These are phyloP conservation scores for Xiphias gladius DNA, from an alignment of 2,113 vertebrate genomes.

Conservation along the genomic window DNA sequence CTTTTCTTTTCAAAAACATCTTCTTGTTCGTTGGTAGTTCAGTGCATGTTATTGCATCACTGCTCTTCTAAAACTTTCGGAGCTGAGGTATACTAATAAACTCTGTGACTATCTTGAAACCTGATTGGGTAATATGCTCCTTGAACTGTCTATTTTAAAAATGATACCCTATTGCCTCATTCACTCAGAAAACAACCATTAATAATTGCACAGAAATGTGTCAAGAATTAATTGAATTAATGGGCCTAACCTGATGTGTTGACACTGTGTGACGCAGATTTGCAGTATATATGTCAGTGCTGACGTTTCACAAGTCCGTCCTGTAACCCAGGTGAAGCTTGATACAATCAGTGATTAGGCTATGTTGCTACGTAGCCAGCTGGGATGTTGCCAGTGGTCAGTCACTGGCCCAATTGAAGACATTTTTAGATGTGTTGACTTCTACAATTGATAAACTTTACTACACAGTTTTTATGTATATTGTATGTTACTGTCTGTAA, in stretches of 20 bases:
- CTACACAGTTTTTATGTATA: neutral
- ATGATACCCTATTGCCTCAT: neutral
- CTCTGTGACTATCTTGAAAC: neutral
- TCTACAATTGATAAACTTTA: conserved; percentile 13
- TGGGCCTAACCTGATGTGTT: neutral
- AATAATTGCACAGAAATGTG: neutral
- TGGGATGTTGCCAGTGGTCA: conserved; percentile 34
- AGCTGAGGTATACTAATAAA: neutral
- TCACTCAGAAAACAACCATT: neutral
- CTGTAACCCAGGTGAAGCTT: conserved; percentile 39
- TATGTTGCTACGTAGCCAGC: conserved; percentile 42
- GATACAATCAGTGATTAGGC: conserved; percentile 34
- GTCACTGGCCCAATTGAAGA: conserved; percentile 21
- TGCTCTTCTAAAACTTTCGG: conserved; percentile 6
- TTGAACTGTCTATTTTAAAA: neutral
- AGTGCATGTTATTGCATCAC: neutral
- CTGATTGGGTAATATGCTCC: neutral
- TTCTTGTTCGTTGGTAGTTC: conserved; percentile 37
- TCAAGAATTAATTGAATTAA: neutral
- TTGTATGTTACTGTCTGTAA: neutral
- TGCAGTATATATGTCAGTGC: conserved; percentile 31
- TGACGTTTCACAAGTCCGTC: conserved; percentile 16
- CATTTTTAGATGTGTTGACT: conserved; percentile 49
- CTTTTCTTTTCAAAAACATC: conserved; percentile 57
- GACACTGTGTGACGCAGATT: neutral